Percentiles rank a stretch among this genome's conserved stretches.
phyloP scores from a whole-genome alignment of 2,113 vertebrate genomes.

The Ammodytes marinus region DNA sequence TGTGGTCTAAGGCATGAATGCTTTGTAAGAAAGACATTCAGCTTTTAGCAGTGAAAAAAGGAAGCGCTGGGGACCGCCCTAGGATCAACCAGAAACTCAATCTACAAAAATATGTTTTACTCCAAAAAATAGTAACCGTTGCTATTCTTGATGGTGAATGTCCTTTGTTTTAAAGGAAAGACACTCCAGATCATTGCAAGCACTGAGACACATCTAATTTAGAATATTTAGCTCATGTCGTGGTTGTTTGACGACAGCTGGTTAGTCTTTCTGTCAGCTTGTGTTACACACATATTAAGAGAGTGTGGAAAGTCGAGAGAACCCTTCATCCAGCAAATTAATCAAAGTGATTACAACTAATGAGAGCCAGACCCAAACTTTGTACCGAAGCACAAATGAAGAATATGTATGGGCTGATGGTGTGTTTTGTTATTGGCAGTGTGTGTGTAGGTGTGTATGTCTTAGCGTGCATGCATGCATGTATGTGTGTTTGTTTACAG shows the following conservation, averaged over 20 bases:
- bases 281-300: background rate
- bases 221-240: background rate
- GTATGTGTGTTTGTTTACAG: constrained; percentile 41
- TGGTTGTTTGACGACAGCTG: background rate
- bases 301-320: constrained; percentile 45
- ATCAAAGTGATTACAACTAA: constrained; percentile 54
- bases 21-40: background rate
- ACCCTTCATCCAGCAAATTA: constrained; percentile 53
- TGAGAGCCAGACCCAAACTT: constrained; percentile 22
- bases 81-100: background rate
- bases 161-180: background rate
- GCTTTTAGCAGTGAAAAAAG: background rate
- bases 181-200: background rate
- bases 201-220: background rate
- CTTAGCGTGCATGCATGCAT: background rate
- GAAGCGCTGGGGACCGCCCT: background rate
- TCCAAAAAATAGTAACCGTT: background rate
- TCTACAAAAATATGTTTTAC: background rate
- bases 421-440: constrained; percentile 16
- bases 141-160: background rate
- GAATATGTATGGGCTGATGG: constrained; percentile 19
- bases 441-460: background rate
- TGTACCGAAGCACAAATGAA: constrained; percentile 15
- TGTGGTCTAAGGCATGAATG: background rate
- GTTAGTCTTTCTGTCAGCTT: constrained; percentile 24